Conservation (phyloP, 2,888 invertebrate genomes). For the Uropetala carovei region DNA sequence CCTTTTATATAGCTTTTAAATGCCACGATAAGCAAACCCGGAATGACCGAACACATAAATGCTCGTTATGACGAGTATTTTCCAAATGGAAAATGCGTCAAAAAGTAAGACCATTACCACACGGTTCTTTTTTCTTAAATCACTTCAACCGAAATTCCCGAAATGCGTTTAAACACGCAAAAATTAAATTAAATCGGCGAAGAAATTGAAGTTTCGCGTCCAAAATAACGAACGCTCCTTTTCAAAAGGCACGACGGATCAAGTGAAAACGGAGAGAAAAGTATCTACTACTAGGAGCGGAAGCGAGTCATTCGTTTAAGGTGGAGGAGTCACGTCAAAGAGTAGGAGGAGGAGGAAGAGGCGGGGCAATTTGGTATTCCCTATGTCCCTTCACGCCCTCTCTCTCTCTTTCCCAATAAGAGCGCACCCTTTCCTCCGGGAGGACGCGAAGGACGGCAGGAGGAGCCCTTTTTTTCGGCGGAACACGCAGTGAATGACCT, state of each 20-base stretch:
- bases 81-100: too few relatives aligned
- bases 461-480: background rate
- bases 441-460: conserved; percentile 5
- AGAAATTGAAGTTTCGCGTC: background rate
- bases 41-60: too few relatives aligned
- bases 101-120: too few relatives aligned
- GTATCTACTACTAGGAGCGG: background rate
- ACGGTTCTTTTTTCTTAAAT: too few relatives aligned
- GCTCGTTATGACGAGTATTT: too few relatives aligned
- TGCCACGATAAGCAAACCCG: too few relatives aligned
- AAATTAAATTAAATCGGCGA: too few relatives aligned
- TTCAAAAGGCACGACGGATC: background rate
- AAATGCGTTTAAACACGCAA: too few relatives aligned
- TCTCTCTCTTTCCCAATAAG: background rate
- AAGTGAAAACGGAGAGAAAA: background rate
- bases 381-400: background rate
- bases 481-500: conserved; percentile 47
- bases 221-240: background rate
- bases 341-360: too few relatives aligned
- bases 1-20: too few relatives aligned
- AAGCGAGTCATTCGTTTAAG: background rate
- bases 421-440: conserved; percentile 12
- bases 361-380: conserved; percentile 16
- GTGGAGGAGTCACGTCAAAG: background rate
- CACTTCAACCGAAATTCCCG: too few relatives aligned